phyloP scores from a whole-genome alignment of 2,797 vertebrate species.

The Poecile montanus region DNA sequence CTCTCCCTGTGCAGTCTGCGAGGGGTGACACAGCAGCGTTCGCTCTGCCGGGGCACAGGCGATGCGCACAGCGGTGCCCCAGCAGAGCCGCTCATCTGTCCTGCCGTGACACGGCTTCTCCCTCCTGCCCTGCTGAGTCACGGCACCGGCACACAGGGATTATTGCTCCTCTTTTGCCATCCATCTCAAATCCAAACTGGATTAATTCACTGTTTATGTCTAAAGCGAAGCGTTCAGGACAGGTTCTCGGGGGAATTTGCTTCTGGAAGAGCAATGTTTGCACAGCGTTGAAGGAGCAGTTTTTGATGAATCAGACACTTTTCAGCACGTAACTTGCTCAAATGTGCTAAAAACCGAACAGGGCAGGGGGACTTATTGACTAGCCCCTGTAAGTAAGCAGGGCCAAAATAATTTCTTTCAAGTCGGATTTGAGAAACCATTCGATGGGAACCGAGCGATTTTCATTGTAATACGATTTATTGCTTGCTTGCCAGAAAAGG shows the following conservation, averaged over 20 bases:
- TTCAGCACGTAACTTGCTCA: not conserved
- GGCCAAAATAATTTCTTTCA: conserved; percentile 1
- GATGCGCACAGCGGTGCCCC: fast-evolving
- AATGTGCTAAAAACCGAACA: not conserved
- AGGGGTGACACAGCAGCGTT: not conserved
- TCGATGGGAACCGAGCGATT: not conserved
- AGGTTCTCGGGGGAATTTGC: conserved; percentile 15
- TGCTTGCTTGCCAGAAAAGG: not conserved
- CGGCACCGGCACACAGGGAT: not conserved
- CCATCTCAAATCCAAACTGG: not conserved
- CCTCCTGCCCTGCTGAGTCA: not conserved
- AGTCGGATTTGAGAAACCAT: not conserved
- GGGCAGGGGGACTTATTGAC: not conserved
- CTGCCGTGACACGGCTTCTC: fast-evolving
- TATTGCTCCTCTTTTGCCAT: not conserved
- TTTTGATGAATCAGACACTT: conserved; percentile 1
- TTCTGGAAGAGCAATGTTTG: conserved; percentile 16
- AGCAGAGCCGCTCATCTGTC: not conserved
- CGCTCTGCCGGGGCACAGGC: not conserved
- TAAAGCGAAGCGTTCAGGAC: not conserved
- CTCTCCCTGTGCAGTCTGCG: not conserved
- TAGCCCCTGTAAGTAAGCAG: not conserved
- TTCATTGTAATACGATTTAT: not conserved
- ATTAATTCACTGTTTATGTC: not conserved
- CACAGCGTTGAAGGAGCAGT: not conserved